Base-by-base conservation (phyloP, 2,888 invertebrate species). In the Drosophila prostipennis region DNA sequence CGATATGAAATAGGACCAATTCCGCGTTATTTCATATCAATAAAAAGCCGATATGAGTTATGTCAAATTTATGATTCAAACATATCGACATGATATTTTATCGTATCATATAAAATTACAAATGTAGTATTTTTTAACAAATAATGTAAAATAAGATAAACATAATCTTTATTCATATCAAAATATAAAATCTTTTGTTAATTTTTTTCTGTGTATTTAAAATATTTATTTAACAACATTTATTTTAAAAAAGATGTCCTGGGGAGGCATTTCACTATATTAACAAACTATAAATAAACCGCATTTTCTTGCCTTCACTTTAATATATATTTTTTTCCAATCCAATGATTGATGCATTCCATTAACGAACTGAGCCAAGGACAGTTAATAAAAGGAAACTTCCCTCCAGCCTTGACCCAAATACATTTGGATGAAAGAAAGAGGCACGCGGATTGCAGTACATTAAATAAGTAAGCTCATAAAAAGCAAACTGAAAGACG, bases 331-430 rank as follows among this genome's bases (percentile, higher is more conserved):
- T 19, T 11, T 29, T 7, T 45, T 45, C 2, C 36, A 19, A 39
- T 13, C 13, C 37, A 16, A 10, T 48, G 63, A 61, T 61, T 48
- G 63, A 61, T 61, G 61, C 23, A 10, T 61, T 48, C 46, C 61
- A 61, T 61, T 61, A 48, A n/a, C 39, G 10, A 45, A 37, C 29
- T 1, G 14, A 19, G 37, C 58, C 34, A 60, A 60, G 46, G 60
- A 46, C 23, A 11, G 10, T 13, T 11, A 5, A 60, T 45, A 13
- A 32, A 37, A 26, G 39, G 26, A 60, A 34, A 11, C 29, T 13
- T 32, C n/a, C 23, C 19, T 7, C 37, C 36, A 64, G 37, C 54
- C 64, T 46, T 68, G 64, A 45, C 54, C 45, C 55, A 65, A 32
- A 68, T 68, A 14, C 34, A 63, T 34, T 26, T 10, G 11, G 40